Evolutionary conservation across 2,797 vertebrate genomes (phyloP).

Genomic region (Schizopygopsis pylzovi): DNA sequence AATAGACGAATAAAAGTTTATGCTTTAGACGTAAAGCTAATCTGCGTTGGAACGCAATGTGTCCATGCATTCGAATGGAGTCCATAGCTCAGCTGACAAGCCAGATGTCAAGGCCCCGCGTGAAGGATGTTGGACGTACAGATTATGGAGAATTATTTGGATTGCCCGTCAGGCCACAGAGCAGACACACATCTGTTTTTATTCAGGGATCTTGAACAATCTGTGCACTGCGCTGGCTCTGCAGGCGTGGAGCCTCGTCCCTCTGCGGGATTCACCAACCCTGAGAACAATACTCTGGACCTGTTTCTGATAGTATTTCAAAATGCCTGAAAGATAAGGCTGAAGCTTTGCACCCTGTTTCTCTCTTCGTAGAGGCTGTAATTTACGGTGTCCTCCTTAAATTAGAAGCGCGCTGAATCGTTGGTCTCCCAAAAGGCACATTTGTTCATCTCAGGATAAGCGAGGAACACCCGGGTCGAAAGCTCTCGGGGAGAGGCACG

Average conservation of each 20-base stretch:
- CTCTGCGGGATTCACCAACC: constrained; percentile 50
- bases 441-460: constrained; percentile 50
- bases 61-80: constrained; percentile 39
- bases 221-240: constrained; percentile 58
- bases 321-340: constrained; percentile 50
- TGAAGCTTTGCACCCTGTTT: constrained; percentile 30
- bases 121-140: constrained; percentile 63
- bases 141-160: constrained; percentile 63
- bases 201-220: constrained; percentile 64
- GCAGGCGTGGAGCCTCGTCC: constrained; percentile 54
- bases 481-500: constrained; percentile 14
- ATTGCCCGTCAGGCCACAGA: constrained; percentile 60
- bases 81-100: constrained; percentile 49
- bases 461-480: constrained; percentile 51
- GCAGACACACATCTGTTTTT: constrained; percentile 66
- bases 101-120: constrained; percentile 60
- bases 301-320: constrained; percentile 57
- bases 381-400: constrained; percentile 51
- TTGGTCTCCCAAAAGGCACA: constrained; percentile 40
- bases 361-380: constrained; percentile 33
- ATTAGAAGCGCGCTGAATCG: constrained; percentile 48
- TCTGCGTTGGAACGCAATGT: constrained; percentile 46
- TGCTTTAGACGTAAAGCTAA: constrained; percentile 54
- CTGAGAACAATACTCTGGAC: constrained; percentile 61
- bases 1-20: constrained; percentile 59